These are phyloP conservation scores for Pardosa pseudoannulata DNA, from an alignment of 2,888 invertebrate genomes.

Conservation along the genomic window DNA sequence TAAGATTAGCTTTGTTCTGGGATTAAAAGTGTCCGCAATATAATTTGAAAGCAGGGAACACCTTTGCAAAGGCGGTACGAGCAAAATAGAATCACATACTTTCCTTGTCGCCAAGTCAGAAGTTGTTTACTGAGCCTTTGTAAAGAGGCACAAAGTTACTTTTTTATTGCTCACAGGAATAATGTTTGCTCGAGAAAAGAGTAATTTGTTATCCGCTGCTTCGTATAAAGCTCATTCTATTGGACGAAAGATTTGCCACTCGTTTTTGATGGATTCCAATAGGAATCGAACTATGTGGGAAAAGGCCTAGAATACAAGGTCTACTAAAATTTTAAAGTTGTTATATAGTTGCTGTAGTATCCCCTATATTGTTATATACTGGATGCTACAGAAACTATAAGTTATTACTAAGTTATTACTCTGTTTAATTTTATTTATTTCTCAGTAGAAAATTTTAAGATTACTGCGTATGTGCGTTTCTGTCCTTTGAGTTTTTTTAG, in stretches of 20 bases:
- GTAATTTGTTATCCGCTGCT: not conserved
- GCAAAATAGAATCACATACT: conserved; percentile 18
- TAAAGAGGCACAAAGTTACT: not conserved
- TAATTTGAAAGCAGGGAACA: conserved; percentile 20
- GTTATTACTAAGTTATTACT: no score
- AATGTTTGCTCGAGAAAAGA: not conserved
- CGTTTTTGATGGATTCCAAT: not conserved
- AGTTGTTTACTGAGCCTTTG: conserved; percentile 54
- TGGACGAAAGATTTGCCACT: no score
- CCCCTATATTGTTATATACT: no score
- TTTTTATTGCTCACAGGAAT: not conserved
- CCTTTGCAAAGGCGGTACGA: not conserved
- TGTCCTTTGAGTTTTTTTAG: no score
- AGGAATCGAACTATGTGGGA: not conserved
- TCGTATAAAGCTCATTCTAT: no score
- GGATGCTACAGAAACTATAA: no score
- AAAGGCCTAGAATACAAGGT: no score
- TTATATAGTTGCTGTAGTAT: no score
- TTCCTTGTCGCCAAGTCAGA: conserved; percentile 33
- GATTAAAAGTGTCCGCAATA: conserved; percentile 18
- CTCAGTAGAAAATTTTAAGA: no score
- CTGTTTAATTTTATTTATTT: no score
- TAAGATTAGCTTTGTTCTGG: conserved; percentile 14
- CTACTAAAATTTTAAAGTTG: no score
- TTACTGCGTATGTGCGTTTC: no score